Evolutionary conservation across 2,113 vertebrate species (phyloP).

Genomic region (Saguinus midas): DNA sequence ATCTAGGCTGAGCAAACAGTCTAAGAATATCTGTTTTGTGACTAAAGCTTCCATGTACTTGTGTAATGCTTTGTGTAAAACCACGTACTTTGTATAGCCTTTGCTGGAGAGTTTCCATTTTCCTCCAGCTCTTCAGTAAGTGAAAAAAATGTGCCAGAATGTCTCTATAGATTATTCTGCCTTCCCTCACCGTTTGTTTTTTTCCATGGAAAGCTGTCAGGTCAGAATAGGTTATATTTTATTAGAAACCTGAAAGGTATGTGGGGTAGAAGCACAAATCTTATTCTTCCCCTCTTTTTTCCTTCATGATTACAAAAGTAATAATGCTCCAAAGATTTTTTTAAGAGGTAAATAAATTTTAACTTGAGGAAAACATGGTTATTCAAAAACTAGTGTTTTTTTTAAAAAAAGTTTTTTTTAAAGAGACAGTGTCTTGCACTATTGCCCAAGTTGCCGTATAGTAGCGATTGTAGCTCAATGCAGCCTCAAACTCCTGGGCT

Average conservation of each 20-base stretch:
- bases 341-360: neutral
- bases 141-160: neutral
- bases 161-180: neutral
- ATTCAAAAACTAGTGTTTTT: neutral
- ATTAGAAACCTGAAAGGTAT: neutral
- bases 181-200: neutral
- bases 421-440: neutral
- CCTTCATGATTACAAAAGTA: neutral
- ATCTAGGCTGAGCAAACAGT: neutral
- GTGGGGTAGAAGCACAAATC: neutral
- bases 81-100: neutral
- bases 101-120: neutral
- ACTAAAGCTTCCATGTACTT: neutral
- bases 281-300: neutral
- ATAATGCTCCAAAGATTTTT: neutral
- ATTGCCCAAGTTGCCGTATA: neutral
- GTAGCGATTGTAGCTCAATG: neutral
- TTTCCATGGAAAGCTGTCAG: neutral
- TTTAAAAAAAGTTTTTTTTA: neutral
- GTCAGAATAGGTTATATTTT: neutral
- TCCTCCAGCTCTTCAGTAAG: neutral
- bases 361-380: neutral
- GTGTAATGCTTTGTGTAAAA: neutral
- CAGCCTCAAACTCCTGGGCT: neutral
- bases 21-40: neutral